These are phyloP conservation scores for Protonibea diacanthus DNA, from an alignment of 2,797 vertebrate species.

Conservation along the genomic window DNA sequence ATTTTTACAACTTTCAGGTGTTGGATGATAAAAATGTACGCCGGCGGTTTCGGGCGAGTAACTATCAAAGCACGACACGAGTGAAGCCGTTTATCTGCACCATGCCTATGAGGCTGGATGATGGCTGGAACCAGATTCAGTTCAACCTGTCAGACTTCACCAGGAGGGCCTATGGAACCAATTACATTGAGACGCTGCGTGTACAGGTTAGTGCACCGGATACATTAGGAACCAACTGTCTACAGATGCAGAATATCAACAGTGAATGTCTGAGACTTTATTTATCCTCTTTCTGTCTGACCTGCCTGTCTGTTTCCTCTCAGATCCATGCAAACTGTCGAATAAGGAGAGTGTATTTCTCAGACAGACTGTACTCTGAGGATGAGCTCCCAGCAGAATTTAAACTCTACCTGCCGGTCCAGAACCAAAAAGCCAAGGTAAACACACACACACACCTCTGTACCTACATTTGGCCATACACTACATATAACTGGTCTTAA, in stretches of 20 bases:
- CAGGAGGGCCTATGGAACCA: conserved; percentile 94
- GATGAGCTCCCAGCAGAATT: conserved; percentile 98
- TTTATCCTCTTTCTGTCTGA: background rate
- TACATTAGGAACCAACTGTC: background rate
- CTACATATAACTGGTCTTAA: background rate
- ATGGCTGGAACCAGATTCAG: conserved; percentile 99
- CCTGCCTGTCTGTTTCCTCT: conserved; percentile 40
- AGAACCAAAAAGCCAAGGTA: conserved; percentile 96
- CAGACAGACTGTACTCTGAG: conserved; percentile 96
- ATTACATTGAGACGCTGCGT: conserved; percentile 96
- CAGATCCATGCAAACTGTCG: conserved; percentile 99
- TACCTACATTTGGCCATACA: no score
- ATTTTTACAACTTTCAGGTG: conserved; percentile 84
- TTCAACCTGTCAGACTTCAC: conserved; percentile 98
- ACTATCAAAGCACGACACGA: conserved; percentile 96
- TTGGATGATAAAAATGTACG: conserved; percentile 97
- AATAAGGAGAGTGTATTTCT: conserved; percentile 97
- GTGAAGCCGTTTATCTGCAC: conserved; percentile 99
- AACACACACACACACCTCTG: background rate
- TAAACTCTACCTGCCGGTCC: conserved; percentile 96
- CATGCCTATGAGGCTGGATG: conserved; percentile 97
- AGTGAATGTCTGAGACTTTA: background rate
- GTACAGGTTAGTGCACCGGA: conserved; percentile 88
- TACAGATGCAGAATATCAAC: background rate
- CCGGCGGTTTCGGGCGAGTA: conserved; percentile 94